Evolutionary conservation across 2,797 vertebrate species (phyloP), one percentile per base, ranked within the genome.

Genomic region (Gallinago solitaria): DNA sequence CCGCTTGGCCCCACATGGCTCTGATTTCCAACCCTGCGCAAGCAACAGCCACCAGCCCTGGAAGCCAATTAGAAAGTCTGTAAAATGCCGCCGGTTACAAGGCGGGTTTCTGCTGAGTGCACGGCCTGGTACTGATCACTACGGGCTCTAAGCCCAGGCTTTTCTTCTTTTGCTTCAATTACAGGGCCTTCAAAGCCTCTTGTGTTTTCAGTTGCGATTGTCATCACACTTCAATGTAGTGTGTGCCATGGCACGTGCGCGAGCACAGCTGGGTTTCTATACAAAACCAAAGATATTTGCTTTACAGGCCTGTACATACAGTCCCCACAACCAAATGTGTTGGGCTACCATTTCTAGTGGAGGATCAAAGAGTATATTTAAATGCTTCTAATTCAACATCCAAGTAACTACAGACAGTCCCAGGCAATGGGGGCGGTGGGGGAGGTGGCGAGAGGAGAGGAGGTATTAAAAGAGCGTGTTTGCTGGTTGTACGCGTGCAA

Each of bases 141-240:
- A 37, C 9, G 60, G 95, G 82, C 95, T 93, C 77, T 50, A 64
- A 95, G 93, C 91, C 84, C 86, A 96, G 89, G 57, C 73, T 80
- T 95, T 95, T 94, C 85, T 92, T 39, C 83, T 96, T 93, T 74
- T 63, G 47, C 87, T 93, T 93, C 94, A 96, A 71, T 94, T 93
- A 91, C 74, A 80, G 57, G 77, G 51, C 57, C 95, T 93, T 93
- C 90, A 94, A 94, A 94, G 32, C 5, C 0, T 86, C 93, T 95
- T 60, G 76, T 96, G 92, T 96, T 96, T 96, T 89, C 85, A 84
- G 95, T 91, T 93, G 95, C 0, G 6, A 92, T 91, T 96, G 96
- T 97, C 94, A 96, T 95, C 96, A 93, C 94, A 91, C 93, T 74
- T 95, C 87, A 92, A 5, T 79, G 88, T 90, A 70, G 75, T 70